Conservation (phyloP, 2,797 vertebrate genomes). For the Danio aesculapii region DNA sequence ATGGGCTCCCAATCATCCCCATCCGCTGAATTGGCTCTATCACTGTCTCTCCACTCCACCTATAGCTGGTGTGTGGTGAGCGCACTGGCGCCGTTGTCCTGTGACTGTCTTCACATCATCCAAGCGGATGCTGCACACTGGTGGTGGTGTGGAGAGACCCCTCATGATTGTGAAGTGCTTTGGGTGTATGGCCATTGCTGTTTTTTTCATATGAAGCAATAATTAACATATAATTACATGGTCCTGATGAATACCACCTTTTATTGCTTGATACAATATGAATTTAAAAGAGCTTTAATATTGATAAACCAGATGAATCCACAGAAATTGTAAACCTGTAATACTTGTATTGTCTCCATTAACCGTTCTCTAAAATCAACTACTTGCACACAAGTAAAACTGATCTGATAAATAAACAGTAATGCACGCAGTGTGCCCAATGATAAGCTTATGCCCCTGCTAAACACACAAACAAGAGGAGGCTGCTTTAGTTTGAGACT, state of each 20-base stretch:
- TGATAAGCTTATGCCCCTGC: neutral
- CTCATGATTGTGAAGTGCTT: too few species aligned
- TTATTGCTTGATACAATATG: neutral
- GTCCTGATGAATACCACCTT: neutral
- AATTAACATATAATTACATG: neutral
- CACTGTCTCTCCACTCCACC: too few species aligned
- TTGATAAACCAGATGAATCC: neutral
- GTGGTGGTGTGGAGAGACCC: too few species aligned
- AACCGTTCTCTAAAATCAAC: neutral
- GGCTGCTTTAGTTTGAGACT: slow-evolving; percentile 1
- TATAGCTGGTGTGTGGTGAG: too few species aligned
- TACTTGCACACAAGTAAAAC: neutral
- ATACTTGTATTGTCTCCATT: neutral
- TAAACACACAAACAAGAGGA: neutral
- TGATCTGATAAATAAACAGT: neutral
- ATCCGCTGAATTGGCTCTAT: too few species aligned
- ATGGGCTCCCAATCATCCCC: too few species aligned
- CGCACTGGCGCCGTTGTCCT: too few species aligned
- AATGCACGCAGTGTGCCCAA: neutral
- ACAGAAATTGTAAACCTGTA: neutral
- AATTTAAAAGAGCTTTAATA: neutral
- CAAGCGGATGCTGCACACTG: too few species aligned
- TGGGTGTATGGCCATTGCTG: too few species aligned
- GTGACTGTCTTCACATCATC: too few species aligned
- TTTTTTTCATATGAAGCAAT: neutral